Conservation (phyloP, 2,113 vertebrate genomes). For the Tricholaema leucomelas region DNA sequence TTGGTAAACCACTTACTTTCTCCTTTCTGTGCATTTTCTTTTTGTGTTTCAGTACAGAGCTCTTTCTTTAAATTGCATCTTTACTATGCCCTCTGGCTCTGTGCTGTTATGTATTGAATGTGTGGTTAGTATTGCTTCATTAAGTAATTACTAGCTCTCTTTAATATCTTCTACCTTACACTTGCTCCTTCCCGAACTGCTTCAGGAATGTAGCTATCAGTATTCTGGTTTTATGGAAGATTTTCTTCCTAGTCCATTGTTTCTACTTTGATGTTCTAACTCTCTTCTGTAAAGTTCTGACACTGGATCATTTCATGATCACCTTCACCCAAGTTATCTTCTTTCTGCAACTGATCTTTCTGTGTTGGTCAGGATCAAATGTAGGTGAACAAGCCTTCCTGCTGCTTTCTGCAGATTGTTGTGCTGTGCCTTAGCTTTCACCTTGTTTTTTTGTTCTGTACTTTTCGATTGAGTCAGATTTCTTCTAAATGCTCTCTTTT, state of each 20-base stretch:
- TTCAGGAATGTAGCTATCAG: background rate
- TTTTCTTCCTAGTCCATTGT: constrained; percentile 9
- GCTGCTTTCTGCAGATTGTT: background rate
- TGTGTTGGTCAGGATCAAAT: background rate
- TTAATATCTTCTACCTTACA: background rate
- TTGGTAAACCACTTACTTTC: background rate
- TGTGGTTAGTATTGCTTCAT: background rate
- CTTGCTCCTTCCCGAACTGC: background rate
- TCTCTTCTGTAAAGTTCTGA: background rate
- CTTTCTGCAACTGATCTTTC: background rate
- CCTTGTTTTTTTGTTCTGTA: background rate
- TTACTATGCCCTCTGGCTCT: background rate
- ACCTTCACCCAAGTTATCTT: background rate
- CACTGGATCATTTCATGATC: background rate
- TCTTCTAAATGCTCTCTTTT: background rate
- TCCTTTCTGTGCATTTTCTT: background rate
- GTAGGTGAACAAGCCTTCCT: background rate
- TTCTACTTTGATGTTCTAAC: constrained; percentile 1
- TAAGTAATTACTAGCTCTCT: background rate
- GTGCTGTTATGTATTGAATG: background rate
- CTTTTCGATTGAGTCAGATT: background rate
- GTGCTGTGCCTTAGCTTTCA: background rate
- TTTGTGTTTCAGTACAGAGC: background rate
- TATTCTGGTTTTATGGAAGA: background rate
- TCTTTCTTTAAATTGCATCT: background rate